Percentiles rank a stretch among this genome's conserved stretches.
Conservation (phyloP, 1,140 invertebrate species). For the Panagrolaimus sp. region DNA sequence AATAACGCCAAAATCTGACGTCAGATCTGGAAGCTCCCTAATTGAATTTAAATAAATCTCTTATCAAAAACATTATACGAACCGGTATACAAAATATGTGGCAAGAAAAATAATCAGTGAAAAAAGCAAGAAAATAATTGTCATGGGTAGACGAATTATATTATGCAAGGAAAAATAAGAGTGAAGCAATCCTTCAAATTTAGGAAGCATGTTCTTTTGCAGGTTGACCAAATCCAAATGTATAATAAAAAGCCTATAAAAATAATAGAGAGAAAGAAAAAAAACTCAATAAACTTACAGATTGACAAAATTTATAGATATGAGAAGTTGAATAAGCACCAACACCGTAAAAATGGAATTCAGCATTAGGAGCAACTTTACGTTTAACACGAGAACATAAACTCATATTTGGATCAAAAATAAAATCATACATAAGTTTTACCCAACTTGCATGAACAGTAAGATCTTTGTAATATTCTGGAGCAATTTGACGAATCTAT, state of each 20-base stretch:
- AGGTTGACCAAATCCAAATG: background rate
- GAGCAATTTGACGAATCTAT: constrained; percentile 82
- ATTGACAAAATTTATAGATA: constrained; percentile 43
- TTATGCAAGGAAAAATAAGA: too few relatives aligned
- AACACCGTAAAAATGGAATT: constrained; percentile 56
- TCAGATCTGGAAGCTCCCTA: too few relatives aligned
- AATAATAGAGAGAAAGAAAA: too few relatives aligned
- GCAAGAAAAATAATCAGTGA: too few relatives aligned
- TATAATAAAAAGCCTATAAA: background rate
- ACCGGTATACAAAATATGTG: too few relatives aligned
- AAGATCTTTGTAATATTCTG: constrained; percentile 89
- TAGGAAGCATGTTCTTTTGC: constrained; percentile 7
- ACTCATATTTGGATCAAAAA: constrained; percentile 89
- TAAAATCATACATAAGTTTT: constrained; percentile 86
- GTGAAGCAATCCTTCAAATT: background rate
- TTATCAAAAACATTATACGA: too few relatives aligned
- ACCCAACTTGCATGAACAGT: constrained; percentile 90
- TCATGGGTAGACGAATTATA: too few relatives aligned
- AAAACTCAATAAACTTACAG: constrained; percentile 29
- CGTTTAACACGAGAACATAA: constrained; percentile 89
- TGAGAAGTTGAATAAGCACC: constrained; percentile 48
- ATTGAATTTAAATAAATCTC: too few relatives aligned
- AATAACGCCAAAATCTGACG: too few relatives aligned
- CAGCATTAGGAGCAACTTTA: constrained; percentile 40
- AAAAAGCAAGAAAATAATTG: too few relatives aligned